Evolutionary conservation across 2,797 vertebrate species (phyloP).

Genomic region (Garrulus glandarius): DNA sequence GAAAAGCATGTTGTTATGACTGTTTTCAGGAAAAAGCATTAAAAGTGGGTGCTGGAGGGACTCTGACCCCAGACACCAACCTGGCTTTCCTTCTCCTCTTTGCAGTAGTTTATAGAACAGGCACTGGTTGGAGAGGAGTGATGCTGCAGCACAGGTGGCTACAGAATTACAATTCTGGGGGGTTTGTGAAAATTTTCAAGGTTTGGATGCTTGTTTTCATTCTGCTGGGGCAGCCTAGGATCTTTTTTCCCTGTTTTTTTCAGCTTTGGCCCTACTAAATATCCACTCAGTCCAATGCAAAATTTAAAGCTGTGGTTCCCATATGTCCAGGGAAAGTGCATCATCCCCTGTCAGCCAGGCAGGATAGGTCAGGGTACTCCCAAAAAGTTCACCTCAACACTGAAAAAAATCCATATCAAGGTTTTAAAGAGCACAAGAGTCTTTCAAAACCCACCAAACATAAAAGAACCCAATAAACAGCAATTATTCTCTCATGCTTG

Average conservation of each 20-base stretch:
- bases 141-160: background rate
- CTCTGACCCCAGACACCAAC: background rate
- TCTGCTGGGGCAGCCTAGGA: background rate
- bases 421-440: background rate
- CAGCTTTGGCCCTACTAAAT: background rate
- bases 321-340: rapidly evolving
- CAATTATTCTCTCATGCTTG: background rate
- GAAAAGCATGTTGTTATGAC: background rate
- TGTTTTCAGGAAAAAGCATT: background rate
- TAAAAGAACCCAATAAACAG: background rate
- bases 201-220: background rate
- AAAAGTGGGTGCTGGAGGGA: background rate
- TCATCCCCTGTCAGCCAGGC: rapidly evolving
- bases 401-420: background rate
- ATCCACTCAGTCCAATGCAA: background rate
- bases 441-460: background rate
- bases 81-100: background rate
- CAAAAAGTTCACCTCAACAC: background rate
- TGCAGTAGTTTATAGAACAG: background rate
- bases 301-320: background rate
- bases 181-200: background rate
- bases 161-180: background rate
- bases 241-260: background rate
- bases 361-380: background rate
- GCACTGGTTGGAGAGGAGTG: rapidly evolving